phyloP scores from a whole-genome alignment of 2,888 invertebrate species.

The Andrena fulva region DNA sequence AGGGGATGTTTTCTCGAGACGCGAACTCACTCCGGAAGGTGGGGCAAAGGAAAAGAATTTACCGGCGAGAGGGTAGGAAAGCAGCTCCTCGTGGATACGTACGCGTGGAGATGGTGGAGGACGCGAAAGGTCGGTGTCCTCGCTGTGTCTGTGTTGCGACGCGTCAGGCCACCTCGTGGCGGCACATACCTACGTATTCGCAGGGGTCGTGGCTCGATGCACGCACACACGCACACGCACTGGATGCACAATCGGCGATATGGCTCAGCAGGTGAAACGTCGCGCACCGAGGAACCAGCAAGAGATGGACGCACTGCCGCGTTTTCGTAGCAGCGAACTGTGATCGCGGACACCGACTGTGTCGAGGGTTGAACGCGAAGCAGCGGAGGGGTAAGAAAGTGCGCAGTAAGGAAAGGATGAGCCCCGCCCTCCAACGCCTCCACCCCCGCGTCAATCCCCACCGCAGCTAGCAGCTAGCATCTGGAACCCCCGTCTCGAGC shows the following conservation, averaged over 20 bases:
- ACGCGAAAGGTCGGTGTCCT: constrained; percentile 51
- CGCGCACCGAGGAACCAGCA: constrained; percentile 43
- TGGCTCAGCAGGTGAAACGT: background rate
- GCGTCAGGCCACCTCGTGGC: constrained; percentile 44
- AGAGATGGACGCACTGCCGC: constrained; percentile 70
- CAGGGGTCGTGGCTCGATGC: constrained; percentile 5
- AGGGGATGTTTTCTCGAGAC: background rate
- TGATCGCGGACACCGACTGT: constrained; percentile 64
- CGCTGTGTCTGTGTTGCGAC: constrained; percentile 27
- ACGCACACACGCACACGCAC: background rate
- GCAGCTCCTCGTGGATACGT: constrained; percentile 30
- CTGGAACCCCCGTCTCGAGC: constrained; percentile 34
- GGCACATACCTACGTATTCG: constrained; percentile 9
- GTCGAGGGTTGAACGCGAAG: constrained; percentile 68
- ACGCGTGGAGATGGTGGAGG: constrained; percentile 14
- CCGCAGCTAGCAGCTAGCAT: constrained; percentile 55
- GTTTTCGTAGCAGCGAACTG: constrained; percentile 76
- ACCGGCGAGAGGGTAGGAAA: background rate
- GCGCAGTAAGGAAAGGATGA: constrained; percentile 80
- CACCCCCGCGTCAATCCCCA: constrained; percentile 46
- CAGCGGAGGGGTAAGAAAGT: constrained; percentile 79
- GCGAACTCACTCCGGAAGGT: background rate
- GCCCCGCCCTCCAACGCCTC: constrained; percentile 65
- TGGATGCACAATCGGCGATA: background rate
- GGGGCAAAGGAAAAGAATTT: background rate